These are phyloP conservation scores for Rutpela maculata DNA, from an alignment of 2,888 invertebrate genomes.

Conservation along the genomic window DNA sequence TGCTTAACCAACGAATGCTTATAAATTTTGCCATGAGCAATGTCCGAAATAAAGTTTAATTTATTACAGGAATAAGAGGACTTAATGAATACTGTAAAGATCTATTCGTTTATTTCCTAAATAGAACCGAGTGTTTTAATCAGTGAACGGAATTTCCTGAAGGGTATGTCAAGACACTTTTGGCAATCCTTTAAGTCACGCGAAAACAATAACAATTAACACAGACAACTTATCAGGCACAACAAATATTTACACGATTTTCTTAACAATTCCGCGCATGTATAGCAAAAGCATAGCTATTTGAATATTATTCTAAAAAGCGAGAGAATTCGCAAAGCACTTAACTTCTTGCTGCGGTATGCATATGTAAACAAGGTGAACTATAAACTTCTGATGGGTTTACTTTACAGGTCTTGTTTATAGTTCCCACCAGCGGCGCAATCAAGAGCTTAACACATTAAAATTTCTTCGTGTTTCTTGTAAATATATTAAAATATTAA, in stretches of 20 bases:
- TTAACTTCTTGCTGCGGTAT: constrained; percentile 47
- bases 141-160: not conserved
- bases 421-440: constrained; percentile 16
- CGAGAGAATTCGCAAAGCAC: constrained; percentile 17
- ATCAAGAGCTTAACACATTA: constrained; percentile 17
- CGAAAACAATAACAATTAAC: constrained; percentile 31
- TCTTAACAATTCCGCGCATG: constrained; percentile 23
- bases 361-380: constrained; percentile 62
- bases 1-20: too few relatives aligned
- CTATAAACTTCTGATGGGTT: constrained; percentile 62
- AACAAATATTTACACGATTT: constrained; percentile 36
- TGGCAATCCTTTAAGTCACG: constrained; percentile 15
- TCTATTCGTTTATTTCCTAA: too few relatives aligned
- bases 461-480: constrained; percentile 3
- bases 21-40: too few relatives aligned
- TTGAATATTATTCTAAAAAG: constrained; percentile 13
- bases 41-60: too few relatives aligned
- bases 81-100: too few relatives aligned
- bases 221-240: constrained; percentile 20
- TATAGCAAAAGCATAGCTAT: constrained; percentile 12
- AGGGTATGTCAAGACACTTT: constrained; percentile 1
- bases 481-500: not conserved
- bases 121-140: not conserved
- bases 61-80: too few relatives aligned
- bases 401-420: constrained; percentile 52